Evolutionary conservation across 2,888 invertebrate genomes (phyloP), one percentile per base, ranked within the genome.

Genomic region (Cylindroiulus punctatus): DNA sequence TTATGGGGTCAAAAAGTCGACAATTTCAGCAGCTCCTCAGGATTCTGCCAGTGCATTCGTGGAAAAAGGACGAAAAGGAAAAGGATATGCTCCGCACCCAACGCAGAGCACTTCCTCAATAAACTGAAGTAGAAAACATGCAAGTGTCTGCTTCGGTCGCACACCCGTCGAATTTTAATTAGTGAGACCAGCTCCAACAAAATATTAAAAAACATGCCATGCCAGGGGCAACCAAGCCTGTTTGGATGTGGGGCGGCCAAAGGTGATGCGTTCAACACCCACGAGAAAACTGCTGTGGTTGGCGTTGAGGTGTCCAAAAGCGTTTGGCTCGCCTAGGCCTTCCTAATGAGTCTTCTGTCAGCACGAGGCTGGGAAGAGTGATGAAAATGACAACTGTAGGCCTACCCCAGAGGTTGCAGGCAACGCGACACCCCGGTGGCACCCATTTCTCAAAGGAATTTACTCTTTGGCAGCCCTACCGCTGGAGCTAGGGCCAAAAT

Each of bases 331-430:
- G 19, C 65, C 65, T 22, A 26, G 19, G 65, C 65, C 22, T 65
- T 65, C 65, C 7, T 65, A 65, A 65, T 65, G 65, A 65, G 65
- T 22, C 65, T 65, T 65, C 65, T 65, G 65, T 65, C 65, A 65
- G 65, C 65, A 65, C 1, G 65, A 26, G 8, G 3, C 26, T 22
- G 26, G 26, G 26, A 8, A 26, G 65, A 26, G 26, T 65, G 65
- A 65, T 26, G 26, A 65, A 65, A 65, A 65, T 26, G 26, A 65
- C 65, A 65, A 65, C 65, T 65, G 65, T 26, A n/a, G n/a, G n/a
- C n/a, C n/a, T n/a, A 10, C 65, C 65, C 65, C 4, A 65, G 65
- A 65, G 65, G 65, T 65, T 26, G 65, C 65, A 65, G 65, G 26
- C 65, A 65, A 65, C 26, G 65, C 26, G 65, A 65, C 65, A 65